phyloP scores from a whole-genome alignment of 2,888 invertebrate genomes.

The Sarcophaga rosellei region DNA sequence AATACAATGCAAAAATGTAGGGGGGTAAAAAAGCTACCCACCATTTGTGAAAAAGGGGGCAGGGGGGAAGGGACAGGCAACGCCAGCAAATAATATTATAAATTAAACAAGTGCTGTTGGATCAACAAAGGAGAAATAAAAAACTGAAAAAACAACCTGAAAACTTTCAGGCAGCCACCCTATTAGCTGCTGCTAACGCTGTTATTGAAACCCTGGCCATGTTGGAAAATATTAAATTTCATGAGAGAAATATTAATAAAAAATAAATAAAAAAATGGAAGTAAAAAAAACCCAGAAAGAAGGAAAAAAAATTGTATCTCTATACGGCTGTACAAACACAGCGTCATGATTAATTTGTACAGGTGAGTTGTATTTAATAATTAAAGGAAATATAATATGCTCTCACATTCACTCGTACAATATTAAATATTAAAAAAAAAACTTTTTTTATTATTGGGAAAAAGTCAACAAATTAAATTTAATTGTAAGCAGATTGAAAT shows the following conservation, averaged over 20 bases:
- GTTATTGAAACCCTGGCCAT: slow-evolving; percentile 66
- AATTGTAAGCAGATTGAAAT: too few species aligned
- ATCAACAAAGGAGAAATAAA: background rate
- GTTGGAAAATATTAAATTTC: slow-evolving; percentile 62
- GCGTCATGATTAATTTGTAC: too few species aligned
- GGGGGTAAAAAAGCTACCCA: background rate
- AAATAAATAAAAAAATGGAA: slow-evolving; percentile 11
- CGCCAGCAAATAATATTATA: slow-evolving; percentile 8
- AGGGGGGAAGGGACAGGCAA: background rate
- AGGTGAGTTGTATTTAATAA: too few species aligned
- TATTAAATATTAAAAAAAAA: too few species aligned
- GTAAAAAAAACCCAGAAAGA: too few species aligned
- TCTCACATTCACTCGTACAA: too few species aligned
- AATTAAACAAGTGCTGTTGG: slow-evolving; percentile 46
- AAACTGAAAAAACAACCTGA: background rate
- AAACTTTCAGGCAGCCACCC: background rate
- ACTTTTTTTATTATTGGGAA: too few species aligned
- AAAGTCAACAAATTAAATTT: too few species aligned
- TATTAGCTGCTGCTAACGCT: slow-evolving; percentile 1
- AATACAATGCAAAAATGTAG: background rate
- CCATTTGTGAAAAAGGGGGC: background rate
- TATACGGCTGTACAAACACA: too few species aligned
- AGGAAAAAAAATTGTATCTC: too few species aligned
- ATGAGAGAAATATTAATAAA: slow-evolving; percentile 55
- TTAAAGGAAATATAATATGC: too few species aligned